phyloP scores from a whole-genome alignment of 2,797 vertebrate species.

The Nyctalus aviator region DNA sequence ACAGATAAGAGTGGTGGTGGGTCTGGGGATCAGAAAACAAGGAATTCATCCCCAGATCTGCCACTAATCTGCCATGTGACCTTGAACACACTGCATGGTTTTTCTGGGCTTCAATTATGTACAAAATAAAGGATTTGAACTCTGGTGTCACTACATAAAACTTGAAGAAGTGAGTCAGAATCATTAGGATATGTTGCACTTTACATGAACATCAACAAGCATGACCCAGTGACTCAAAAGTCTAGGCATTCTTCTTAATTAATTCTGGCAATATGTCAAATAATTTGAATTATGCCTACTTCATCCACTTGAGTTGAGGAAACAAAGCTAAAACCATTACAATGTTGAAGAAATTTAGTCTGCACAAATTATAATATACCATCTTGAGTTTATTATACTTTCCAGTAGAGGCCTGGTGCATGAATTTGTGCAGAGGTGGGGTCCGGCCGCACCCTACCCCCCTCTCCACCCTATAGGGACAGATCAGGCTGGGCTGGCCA shows the following conservation, averaged over 20 bases:
- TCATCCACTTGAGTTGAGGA: constrained; percentile 49
- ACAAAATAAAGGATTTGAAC: constrained; percentile 57
- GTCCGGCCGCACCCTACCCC: rapidly evolving
- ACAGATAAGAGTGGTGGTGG: not conserved
- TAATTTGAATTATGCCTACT: constrained; percentile 57
- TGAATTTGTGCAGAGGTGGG: too few relatives aligned
- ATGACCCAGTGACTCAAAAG: constrained; percentile 26
- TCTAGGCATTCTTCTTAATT: constrained; percentile 60
- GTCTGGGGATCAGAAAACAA: constrained; percentile 42
- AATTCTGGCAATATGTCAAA: constrained; percentile 61
- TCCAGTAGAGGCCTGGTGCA: not conserved
- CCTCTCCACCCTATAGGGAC: rapidly evolving
- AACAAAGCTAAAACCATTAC: constrained; percentile 57
- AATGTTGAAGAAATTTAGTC: constrained; percentile 52
- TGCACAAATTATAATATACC: constrained; percentile 51
- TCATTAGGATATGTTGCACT: constrained; percentile 43
- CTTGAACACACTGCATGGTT: constrained; percentile 27
- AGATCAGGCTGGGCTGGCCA: too few relatives aligned
- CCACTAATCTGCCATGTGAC: not conserved
- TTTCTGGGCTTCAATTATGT: constrained; percentile 61
- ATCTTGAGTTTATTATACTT: constrained; percentile 49
- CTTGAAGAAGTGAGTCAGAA: constrained; percentile 54
- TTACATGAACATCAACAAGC: constrained; percentile 51
- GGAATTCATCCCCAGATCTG: not conserved
- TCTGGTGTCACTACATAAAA: constrained; percentile 46